Evolutionary conservation across 2,888 invertebrate genomes (phyloP), one percentile per base, ranked within the genome.

Genomic region (Lissocephala sabroskyi): DNA sequence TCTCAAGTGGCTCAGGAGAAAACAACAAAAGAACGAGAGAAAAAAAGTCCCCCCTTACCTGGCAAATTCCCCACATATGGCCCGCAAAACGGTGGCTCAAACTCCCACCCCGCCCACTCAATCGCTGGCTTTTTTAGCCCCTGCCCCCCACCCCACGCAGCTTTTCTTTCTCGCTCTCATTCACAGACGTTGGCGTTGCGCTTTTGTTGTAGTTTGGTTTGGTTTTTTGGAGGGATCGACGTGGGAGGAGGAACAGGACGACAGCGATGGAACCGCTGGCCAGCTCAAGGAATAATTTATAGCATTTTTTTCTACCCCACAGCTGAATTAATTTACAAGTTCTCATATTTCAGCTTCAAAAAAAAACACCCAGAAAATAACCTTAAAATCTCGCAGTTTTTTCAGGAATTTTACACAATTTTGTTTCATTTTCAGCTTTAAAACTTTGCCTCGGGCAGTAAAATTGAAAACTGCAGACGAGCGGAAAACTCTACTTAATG

Each of bases 181-280:
- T 64, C 49, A 5, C 68, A 71, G 76, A 58, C 68, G 59, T 52
- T 64, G 56, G 59, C 68, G 59, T 52, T 64, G 56, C 39, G 53
- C 40, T 39, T 55, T 64, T 56, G 76, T 64, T 75, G 71, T 68
- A 73, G 71, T 75, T 70, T 68, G 68, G 71, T 67, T 68, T 65
- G 66, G 70, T 64, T 65, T 62, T 40, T 32, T 5, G 40, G 16
- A 33, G 41, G 45, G 49, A 47, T 39, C 16, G 42, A 39, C 39
- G 32, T 23, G 43, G 45, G 45, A 36, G 49, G 41, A n/a, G n/a
- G n/a, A n/a, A n/a, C 45, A 19, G 53, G 45, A 52, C 16, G 32
- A 41, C 51, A 45, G 29, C 43, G 29, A 18, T 32, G 32, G 39
- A 28, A 32, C 23, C 9, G 10, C 36, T 28, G 36, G 28, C 35